Evolutionary conservation across 2,113 vertebrate genomes (phyloP).

Genomic region (Condylura cristata): DNA sequence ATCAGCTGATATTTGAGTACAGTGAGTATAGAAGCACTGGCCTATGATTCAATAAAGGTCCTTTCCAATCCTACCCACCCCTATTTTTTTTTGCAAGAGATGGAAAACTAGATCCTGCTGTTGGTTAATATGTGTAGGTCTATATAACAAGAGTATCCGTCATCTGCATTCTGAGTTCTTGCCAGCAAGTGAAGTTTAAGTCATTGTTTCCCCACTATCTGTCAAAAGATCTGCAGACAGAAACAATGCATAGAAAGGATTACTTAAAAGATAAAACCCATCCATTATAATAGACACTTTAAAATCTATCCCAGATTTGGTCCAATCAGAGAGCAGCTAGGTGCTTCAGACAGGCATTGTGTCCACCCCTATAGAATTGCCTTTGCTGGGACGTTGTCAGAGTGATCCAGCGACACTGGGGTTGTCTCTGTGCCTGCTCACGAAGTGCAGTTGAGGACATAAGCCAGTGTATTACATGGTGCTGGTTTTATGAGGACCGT

Average conservation of each 20-base stretch:
- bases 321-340: background rate
- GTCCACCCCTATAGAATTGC: background rate
- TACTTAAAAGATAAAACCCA: background rate
- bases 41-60: background rate
- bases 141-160: background rate
- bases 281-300: background rate
- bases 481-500: conserved; percentile 67
- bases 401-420: background rate
- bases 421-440: background rate
- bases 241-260: background rate
- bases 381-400: background rate
- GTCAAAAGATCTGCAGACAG: background rate
- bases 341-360: background rate
- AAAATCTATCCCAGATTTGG: background rate
- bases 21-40: background rate
- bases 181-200: background rate
- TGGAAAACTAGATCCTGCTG: background rate
- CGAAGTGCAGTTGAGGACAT: conserved; percentile 1
- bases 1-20: background rate
- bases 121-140: background rate
- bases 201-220: background rate
- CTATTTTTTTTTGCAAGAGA: background rate
- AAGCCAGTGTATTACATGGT: conserved; percentile 66
- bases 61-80: background rate
- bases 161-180: background rate